phyloP scores from a whole-genome alignment of 2,888 invertebrate species.

The Sialis lutaria region DNA sequence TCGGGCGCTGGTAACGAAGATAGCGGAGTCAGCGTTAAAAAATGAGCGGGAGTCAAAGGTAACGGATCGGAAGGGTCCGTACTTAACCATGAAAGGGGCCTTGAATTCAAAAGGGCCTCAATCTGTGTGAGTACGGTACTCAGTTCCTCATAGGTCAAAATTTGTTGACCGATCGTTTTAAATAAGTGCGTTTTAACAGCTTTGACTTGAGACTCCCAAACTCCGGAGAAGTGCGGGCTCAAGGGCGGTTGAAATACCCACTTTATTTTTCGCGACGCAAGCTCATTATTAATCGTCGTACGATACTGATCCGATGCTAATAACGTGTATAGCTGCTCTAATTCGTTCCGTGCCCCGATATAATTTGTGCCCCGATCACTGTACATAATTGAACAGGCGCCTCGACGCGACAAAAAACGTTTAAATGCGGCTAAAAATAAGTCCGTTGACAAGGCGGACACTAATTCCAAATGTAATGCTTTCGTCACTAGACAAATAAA shows the following conservation, averaged over 20 bases:
- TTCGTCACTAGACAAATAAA: conserved; percentile 12
- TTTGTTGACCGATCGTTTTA: not conserved
- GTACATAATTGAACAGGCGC: conserved; percentile 7
- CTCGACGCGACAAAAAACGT: conserved; percentile 11
- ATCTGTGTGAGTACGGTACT: not conserved
- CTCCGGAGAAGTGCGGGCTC: not conserved
- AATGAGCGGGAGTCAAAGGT: no score
- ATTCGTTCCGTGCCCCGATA: conserved; percentile 12
- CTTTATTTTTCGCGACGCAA: not conserved
- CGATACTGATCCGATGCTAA: not conserved
- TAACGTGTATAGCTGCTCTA: conserved; percentile 6
- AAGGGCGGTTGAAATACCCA: not conserved
- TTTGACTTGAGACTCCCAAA: not conserved
- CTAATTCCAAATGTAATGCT: conserved; percentile 13
- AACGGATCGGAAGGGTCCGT: not conserved
- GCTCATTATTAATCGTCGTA: not conserved
- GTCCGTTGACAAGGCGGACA: conserved; percentile 9
- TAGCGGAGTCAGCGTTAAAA: not conserved
- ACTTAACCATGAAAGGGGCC: not conserved
- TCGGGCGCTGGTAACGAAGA: not conserved
- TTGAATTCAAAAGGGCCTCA: not conserved
- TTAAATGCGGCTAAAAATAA: conserved; percentile 10
- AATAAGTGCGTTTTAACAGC: not conserved
- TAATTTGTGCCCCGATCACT: conserved; percentile 15
- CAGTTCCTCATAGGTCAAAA: not conserved